Base-by-base conservation (phyloP, 1,140 invertebrate species). In the Musca domestica region DNA sequence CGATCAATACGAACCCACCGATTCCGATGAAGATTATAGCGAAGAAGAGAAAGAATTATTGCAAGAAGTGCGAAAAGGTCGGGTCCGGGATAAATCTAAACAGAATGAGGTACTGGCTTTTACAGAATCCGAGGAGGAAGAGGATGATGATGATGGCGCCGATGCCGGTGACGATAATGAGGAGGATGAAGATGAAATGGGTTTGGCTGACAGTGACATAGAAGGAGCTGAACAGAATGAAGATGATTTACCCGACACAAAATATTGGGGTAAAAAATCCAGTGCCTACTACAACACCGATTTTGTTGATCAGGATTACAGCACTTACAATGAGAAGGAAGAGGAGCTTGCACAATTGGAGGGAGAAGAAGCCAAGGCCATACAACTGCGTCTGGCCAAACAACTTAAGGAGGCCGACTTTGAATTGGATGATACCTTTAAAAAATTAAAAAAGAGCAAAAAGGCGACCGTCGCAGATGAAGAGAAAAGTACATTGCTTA, bases 291-390 rank as follows among this genome's bases (percentile, higher is more conserved):
- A 95, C 82, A 89, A 90, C 51, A 92, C 94, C 1, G 93, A 95
- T 85, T 95, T 93, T 83, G 88, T 95, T 15, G 93, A 95, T 84
- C 86, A 90, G 72, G 93, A 95, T 83, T 94, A 91, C 86, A 87
- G 89, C 47, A 89, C 87, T 22, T 90, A 89, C 82, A 86, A 87
- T 70, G 87, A 88, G 71, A 71, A 91, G 74, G 88, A 91, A 75
- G 88, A 90, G 73, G 87, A 88, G 73, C 84, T 87, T 67, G 94
- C 94, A 20, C 87, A 90, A 70, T 83, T 91, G 71, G 94, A 96
- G 83, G 93, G 95, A 83, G 85, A 91, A 72, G 94, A 95, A 85
- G 94, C 93, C 2, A 87, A 86, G 78, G 89, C 87, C 73, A 90
- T 96, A 66, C 93, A 95, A 76, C 87, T 89, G 76, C 86, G 90